A percentile compares a stretch with the other conserved stretches of the same genome.
Conservation (phyloP, 2,888 invertebrate genomes). For the Dolichomitus sp. region DNA sequence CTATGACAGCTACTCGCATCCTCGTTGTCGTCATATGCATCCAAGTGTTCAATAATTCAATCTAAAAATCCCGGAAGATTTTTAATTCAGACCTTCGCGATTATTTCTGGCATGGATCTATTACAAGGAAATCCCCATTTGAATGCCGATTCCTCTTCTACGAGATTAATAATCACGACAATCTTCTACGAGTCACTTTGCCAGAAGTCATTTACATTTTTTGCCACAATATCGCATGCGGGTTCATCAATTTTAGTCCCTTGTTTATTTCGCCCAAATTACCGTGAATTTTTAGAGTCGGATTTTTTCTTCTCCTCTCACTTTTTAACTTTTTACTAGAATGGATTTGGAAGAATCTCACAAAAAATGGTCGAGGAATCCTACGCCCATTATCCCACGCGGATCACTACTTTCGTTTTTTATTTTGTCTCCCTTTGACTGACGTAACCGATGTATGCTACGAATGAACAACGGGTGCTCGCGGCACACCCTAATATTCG, state of each 20-base stretch:
- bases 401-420: slow-evolving; percentile 6
- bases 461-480: slow-evolving; percentile 31
- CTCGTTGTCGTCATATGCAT: neutral
- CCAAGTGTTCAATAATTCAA: slow-evolving; percentile 13
- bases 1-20: neutral
- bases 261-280: neutral
- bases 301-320: neutral
- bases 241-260: neutral
- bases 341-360: no score
- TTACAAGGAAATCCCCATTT: slow-evolving; percentile 18
- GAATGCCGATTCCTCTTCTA: slow-evolving; percentile 3
- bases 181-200: neutral
- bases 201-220: slow-evolving; percentile 8
- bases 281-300: neutral
- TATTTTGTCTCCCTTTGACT: slow-evolving; percentile 5
- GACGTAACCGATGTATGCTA: neutral
- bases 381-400: neutral
- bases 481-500: slow-evolving; percentile 57
- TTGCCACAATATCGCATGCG: neutral
- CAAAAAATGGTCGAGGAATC: neutral
- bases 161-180: slow-evolving; percentile 23
- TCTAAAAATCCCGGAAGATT: slow-evolving; percentile 32
- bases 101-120: neutral
- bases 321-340: neutral
- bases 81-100: slow-evolving; percentile 31